A percentile compares a stretch with the other conserved stretches of the same genome.
Evolutionary conservation across 35 echinoderm and acorn worm genomes (phyloP).

Genomic region (Hemicentrotus pulcherrimus): DNA sequence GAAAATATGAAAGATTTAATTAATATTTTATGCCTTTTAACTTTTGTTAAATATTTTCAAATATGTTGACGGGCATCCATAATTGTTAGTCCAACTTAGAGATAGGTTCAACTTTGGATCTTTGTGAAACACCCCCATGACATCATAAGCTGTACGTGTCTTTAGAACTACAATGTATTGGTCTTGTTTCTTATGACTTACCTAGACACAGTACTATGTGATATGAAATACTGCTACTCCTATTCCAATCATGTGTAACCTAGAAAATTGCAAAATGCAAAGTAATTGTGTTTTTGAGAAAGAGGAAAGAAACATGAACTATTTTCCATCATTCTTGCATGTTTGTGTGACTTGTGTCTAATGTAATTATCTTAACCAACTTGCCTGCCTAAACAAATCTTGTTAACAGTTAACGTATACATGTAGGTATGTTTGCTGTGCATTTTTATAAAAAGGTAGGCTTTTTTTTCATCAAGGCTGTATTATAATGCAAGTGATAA

Average conservation of each 20-base stretch:
- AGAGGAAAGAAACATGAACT: neutral
- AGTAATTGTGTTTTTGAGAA: neutral
- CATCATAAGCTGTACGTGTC: too few relatives aligned
- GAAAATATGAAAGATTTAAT: too few relatives aligned
- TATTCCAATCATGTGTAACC: neutral
- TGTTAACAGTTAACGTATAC: neutral
- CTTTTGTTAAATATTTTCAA: too few relatives aligned
- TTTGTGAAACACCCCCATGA: too few relatives aligned
- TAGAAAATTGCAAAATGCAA: neutral
- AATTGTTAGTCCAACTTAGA: too few relatives aligned
- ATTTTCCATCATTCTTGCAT: neutral
- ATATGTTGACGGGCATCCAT: too few relatives aligned
- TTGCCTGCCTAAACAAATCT: neutral
- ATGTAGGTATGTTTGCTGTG: neutral
- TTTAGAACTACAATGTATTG: too few relatives aligned
- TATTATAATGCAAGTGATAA: neutral
- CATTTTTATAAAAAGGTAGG: neutral
- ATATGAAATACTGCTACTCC: neutral
- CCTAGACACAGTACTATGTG: too few relatives aligned
- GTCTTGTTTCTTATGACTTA: too few relatives aligned
- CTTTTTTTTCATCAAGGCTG: neutral
- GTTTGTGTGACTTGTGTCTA: neutral
- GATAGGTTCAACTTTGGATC: too few relatives aligned
- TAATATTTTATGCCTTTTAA: too few relatives aligned
- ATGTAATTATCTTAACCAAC: neutral